These are phyloP conservation scores for Gymnodraco acuticeps DNA, from an alignment of 2,797 vertebrate species.

Conservation along the genomic window DNA sequence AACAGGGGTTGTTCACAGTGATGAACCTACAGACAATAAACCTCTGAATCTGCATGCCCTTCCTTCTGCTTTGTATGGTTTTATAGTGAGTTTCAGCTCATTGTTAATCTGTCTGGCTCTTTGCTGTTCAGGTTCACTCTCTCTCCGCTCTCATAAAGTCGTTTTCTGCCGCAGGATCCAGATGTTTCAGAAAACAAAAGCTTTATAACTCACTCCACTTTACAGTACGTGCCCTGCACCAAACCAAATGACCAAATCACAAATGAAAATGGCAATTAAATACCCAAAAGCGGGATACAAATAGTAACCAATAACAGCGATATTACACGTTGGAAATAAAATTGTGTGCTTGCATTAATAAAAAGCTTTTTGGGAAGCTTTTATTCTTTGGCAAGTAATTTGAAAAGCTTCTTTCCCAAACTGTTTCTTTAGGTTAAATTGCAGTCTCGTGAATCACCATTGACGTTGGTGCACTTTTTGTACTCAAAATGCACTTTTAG, in stretches of 20 bases:
- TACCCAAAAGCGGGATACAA: neutral
- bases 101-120: neutral
- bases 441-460: neutral
- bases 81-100: neutral
- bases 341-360: neutral
- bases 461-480: neutral
- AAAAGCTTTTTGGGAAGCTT: too few species aligned
- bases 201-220: neutral
- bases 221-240: neutral
- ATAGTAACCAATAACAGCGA: neutral
- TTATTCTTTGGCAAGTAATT: neutral
- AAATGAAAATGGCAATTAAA: neutral
- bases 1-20: too few species aligned
- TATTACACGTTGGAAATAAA: neutral
- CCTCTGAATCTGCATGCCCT: neutral
- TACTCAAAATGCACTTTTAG: neutral
- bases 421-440: neutral
- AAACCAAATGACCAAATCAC: neutral
- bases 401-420: neutral
- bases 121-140: neutral
- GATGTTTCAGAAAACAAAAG: neutral
- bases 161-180: neutral
- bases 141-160: neutral
- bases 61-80: neutral
- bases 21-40: neutral